These are phyloP conservation scores for Nemotelus pantherinus DNA, from an alignment of 2,888 invertebrate species.

Conservation along the genomic window DNA sequence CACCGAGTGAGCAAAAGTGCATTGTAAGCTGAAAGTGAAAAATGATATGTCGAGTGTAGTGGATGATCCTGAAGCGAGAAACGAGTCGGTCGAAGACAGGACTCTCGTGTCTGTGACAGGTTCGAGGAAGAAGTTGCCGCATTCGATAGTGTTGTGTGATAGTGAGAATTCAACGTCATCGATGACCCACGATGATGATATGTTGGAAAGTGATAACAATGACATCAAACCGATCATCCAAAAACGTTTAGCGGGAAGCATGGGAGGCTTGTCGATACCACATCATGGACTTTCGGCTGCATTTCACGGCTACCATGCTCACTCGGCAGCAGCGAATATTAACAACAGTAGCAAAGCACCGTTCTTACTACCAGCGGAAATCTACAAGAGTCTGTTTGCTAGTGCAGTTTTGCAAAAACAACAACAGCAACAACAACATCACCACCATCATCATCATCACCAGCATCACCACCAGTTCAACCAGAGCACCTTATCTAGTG, in stretches of 20 bases:
- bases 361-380: conserved; percentile 78
- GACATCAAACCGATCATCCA: conserved; percentile 53
- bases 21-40: background rate
- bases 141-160: conserved; percentile 7
- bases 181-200: conserved; percentile 50
- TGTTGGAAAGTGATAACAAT: conserved; percentile 47
- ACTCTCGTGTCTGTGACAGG: background rate
- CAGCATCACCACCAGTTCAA: conserved; percentile 43
- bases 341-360: conserved; percentile 55
- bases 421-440: conserved; percentile 56
- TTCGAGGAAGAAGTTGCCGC: background rate
- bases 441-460: conserved; percentile 44
- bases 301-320: conserved; percentile 53
- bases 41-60: conserved; percentile 44
- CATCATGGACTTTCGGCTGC: conserved; percentile 52
- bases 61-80: background rate
- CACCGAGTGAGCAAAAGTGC: background rate
- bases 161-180: conserved; percentile 49
- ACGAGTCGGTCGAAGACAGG: conserved; percentile 22
- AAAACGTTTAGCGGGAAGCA: conserved; percentile 47
- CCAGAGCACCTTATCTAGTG: conserved; percentile 29
- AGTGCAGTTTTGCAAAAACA: conserved; percentile 72
- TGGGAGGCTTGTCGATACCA: conserved; percentile 52
- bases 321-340: conserved; percentile 51
- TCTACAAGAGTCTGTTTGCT: conserved; percentile 82